A percentile compares a stretch with the other conserved stretches of the same genome.
These are phyloP conservation scores for Chondrosia reniformis DNA, from an alignment of 37 sponge, comb jelly and placozoan species.

Conservation along the genomic window DNA sequence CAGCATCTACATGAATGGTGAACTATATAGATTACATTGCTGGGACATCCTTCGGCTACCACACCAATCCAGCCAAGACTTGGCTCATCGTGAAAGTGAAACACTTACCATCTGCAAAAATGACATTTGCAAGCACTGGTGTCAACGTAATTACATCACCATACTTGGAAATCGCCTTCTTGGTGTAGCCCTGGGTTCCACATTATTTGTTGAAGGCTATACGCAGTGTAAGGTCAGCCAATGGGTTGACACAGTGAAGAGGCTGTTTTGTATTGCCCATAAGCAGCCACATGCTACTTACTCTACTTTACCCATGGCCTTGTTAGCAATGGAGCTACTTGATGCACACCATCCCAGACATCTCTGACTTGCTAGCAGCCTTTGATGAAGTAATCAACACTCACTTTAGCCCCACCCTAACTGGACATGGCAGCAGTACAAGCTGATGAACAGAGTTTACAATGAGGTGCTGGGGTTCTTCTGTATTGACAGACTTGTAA, in stretches of 20 bases:
- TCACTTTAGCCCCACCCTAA: neutral
- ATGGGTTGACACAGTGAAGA: slow-evolving; percentile 11
- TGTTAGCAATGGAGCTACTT: neutral
- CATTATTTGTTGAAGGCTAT: slow-evolving; percentile 1
- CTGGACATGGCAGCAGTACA: neutral
- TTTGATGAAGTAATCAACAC: neutral
- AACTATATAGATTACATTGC: too few species aligned
- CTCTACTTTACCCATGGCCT: neutral
- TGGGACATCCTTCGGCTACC: too few species aligned
- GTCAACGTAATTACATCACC: slow-evolving; percentile 8
- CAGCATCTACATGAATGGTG: neutral
- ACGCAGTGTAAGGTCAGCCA: neutral
- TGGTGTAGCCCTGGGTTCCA: slow-evolving; percentile 14
- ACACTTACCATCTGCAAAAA: too few species aligned
- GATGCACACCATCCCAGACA: slow-evolving; percentile 4
- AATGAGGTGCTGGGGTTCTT: too few species aligned
- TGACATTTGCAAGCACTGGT: neutral
- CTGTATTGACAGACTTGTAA: too few species aligned
- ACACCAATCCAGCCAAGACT: too few species aligned
- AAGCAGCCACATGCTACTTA: neutral
- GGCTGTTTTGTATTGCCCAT: neutral
- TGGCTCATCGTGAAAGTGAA: too few species aligned
- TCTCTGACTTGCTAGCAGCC: neutral
- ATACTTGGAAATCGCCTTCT: slow-evolving; percentile 11
- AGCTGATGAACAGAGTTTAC: too few species aligned